Conservation (phyloP, 2,113 vertebrate genomes). For the Tyto alba region DNA sequence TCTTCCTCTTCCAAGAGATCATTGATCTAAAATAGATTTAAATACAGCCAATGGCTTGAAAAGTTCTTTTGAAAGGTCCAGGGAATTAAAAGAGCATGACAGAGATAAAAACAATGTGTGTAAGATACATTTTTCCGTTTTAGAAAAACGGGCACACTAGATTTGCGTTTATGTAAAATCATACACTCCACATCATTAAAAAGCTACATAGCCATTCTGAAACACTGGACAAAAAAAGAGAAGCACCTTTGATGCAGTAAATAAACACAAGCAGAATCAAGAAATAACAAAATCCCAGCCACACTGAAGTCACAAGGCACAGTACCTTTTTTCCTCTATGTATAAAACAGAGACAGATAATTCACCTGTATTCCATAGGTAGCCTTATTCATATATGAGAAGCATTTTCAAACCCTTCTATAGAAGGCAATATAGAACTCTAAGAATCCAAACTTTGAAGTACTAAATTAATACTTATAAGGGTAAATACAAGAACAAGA, state of each 20-base stretch:
- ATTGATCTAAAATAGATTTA: conserved; percentile 78
- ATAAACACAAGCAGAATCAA: neutral
- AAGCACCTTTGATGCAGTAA: neutral
- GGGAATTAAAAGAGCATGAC: neutral
- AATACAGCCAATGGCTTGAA: neutral
- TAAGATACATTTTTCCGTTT: neutral
- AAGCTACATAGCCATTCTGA: neutral
- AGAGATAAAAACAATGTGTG: neutral
- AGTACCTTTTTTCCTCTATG: neutral
- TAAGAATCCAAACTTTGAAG: neutral
- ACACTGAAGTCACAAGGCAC: neutral
- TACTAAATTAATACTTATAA: neutral
- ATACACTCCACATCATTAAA: neutral
- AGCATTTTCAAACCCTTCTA: neutral
- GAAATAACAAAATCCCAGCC: neutral
- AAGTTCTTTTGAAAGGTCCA: neutral
- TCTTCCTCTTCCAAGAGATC: conserved; percentile 90
- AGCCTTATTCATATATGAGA: neutral
- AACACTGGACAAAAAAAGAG: neutral
- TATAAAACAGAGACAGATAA: neutral
- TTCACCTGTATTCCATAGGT: neutral
- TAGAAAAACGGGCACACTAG: neutral
- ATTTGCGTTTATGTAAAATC: neutral
- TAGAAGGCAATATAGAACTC: neutral
- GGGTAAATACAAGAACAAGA: neutral